phyloP scores from a whole-genome alignment of 92 coral and sea anemone species.

The Phymanthus crucifer region DNA sequence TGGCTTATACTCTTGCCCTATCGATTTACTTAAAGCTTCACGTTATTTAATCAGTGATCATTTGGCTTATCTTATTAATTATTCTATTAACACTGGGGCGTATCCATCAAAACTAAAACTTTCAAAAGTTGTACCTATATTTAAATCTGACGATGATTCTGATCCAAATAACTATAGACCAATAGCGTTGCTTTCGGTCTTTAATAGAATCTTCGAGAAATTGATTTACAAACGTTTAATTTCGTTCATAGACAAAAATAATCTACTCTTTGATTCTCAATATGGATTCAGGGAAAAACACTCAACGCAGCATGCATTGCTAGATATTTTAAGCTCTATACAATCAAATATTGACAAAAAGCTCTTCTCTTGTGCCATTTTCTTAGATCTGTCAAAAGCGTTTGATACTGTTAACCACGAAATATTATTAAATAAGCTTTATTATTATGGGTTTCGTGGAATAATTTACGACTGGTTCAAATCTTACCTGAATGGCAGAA shows the following conservation, averaged over 20 bases:
- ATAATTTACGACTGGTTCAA: conserved; percentile 12
- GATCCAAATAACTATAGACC: conserved; percentile 59
- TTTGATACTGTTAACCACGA: too few relatives aligned
- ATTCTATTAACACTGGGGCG: conserved; percentile 26
- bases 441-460: conserved; percentile 1
- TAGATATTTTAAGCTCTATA: neutral
- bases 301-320: neutral
- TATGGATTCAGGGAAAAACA: too few relatives aligned
- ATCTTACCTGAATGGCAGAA: conserved; percentile 2
- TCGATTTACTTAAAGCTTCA: conserved; percentile 37
- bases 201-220: conserved; percentile 51
- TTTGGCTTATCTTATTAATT: conserved; percentile 38
- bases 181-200: conserved; percentile 52
- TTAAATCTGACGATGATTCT: conserved; percentile 43
- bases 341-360: neutral
- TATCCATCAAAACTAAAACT: conserved; percentile 53
- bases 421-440: conserved; percentile 5
- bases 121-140: conserved; percentile 46
- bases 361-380: neutral
- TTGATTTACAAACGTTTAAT: conserved; percentile 15
- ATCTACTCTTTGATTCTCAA: conserved; percentile 26
- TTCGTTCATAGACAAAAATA: conserved; percentile 6
- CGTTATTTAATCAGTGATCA: conserved; percentile 37
- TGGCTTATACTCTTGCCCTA: conserved; percentile 49
- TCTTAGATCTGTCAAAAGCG: neutral